Evolutionary conservation across 2,888 invertebrate genomes (phyloP).

Genomic region (Sarcophaga rosellei): DNA sequence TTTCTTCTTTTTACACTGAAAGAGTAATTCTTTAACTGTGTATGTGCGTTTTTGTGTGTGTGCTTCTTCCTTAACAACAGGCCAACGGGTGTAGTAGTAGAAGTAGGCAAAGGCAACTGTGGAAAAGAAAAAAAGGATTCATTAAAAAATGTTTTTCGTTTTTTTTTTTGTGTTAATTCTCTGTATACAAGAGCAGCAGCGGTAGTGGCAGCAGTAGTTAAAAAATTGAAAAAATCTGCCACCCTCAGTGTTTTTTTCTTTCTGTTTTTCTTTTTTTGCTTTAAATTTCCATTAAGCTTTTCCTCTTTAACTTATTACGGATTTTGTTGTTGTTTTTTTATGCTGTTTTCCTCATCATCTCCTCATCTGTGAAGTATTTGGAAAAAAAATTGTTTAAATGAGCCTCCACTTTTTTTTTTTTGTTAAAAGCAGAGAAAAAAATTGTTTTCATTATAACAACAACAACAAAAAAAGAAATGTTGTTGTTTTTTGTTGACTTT

Average conservation of each 20-base stretch:
- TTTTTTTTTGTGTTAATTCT: neutral
- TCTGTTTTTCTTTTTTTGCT: neutral
- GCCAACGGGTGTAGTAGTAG: slow-evolving; percentile 58
- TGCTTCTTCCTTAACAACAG: slow-evolving; percentile 34
- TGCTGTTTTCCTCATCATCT: slow-evolving; percentile 4
- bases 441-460: slow-evolving; percentile 52
- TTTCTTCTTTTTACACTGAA: slow-evolving; percentile 7
- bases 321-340: slow-evolving; percentile 27
- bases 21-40: neutral
- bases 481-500: slow-evolving; percentile 46
- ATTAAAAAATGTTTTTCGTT: slow-evolving; percentile 64
- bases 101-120: slow-evolving; percentile 18
- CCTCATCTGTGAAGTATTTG: slow-evolving; percentile 26
- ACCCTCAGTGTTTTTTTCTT: slow-evolving; percentile 62
- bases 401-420: slow-evolving; percentile 62
- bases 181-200: slow-evolving; percentile 46
- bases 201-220: neutral
- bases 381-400: slow-evolving; percentile 60
- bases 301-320: slow-evolving; percentile 54
- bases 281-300: slow-evolving; percentile 52
- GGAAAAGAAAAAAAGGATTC: slow-evolving; percentile 62
- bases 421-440: neutral
- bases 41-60: neutral
- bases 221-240: slow-evolving; percentile 61
- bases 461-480: slow-evolving; percentile 6